phyloP scores from a whole-genome alignment of 2,888 invertebrate genomes.

The Tetranychus piercei region DNA sequence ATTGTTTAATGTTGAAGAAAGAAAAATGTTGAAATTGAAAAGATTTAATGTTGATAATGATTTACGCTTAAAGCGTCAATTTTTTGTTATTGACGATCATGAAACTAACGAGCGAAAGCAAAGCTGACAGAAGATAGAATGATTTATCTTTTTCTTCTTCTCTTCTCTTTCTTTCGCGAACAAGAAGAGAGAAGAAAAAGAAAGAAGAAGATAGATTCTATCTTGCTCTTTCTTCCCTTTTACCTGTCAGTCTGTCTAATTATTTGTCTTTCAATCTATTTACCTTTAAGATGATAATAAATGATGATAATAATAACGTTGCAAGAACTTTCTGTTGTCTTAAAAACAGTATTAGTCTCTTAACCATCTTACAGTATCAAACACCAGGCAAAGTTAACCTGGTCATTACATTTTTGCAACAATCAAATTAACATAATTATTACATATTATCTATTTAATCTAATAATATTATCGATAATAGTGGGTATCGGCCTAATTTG shows the following conservation, averaged over 20 bases:
- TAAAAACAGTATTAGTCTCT: neutral
- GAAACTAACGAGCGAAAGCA: too few relatives aligned
- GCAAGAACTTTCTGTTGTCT: neutral
- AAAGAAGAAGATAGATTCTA: neutral
- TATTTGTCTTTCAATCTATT: slow-evolving; percentile 1
- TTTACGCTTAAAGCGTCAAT: neutral
- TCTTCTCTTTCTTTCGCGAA: neutral
- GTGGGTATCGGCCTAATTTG: too few relatives aligned
- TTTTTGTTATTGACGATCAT: too few relatives aligned
- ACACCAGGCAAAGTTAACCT: too few relatives aligned
- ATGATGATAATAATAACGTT: neutral
- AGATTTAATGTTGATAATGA: neutral
- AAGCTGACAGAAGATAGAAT: neutral
- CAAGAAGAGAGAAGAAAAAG: neutral
- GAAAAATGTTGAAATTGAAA: neutral
- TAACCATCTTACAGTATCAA: too few relatives aligned
- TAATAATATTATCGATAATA: too few relatives aligned
- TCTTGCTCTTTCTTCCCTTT: neutral
- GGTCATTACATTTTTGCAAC: too few relatives aligned
- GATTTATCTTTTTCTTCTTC: neutral
- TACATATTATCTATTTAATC: too few relatives aligned
- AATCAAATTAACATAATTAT: too few relatives aligned
- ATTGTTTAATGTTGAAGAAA: neutral
- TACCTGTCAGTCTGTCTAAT: neutral
- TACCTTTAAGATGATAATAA: neutral